Base-by-base conservation (phyloP, 2,888 invertebrate species). In the Acronicta psi region DNA sequence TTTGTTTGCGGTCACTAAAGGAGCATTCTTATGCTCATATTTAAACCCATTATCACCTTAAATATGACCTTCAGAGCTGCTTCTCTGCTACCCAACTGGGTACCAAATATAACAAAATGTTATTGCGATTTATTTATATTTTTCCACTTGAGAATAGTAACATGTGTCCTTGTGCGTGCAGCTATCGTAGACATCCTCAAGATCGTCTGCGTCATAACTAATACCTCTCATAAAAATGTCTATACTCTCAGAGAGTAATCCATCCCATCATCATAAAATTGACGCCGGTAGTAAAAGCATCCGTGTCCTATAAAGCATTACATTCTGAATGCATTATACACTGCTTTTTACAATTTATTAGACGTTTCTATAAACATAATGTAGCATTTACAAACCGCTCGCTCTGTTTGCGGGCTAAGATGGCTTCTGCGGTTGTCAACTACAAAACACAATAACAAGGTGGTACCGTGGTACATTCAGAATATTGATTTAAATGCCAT, bases 181-280 rank as follows among this genome's bases (percentile, higher is more conserved):
- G n/a, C n/a, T 49, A 31, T 43, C 18, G 61, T 59, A 64, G 65
- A 74, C 40, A 36, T 34, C 73, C 75, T 67, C 75, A 80, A 73
- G 54, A 64, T 64, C 55, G 70, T 59, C 77, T 82, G 78, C 79
- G 84, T 83, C 83, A 85, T 83, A 77, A 79, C 72, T 80, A 75
- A 81, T 79, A 83, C 80, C 74, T 83, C 75, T 79, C 86, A 87
- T 91, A 90, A 91, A 90, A 90, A 87, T 85, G 83, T 84, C 83
- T 84, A 87, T 89, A 90, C 87, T 81, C 85, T 85, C 85, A 82
- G 79, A 84, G 80, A 83, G 86, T 81, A 83, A 85, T 86, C 83
- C 78, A 84, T 85, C 74, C 89, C 85, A 91, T 89, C 84, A 91
- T 88, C 91, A 81, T 92, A 92, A 91, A 92, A 87, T 82, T 75